Percentiles rank a stretch among this genome's conserved stretches.
phyloP scores from a whole-genome alignment of 2,888 invertebrate genomes.

The Aporophyla nigra region DNA sequence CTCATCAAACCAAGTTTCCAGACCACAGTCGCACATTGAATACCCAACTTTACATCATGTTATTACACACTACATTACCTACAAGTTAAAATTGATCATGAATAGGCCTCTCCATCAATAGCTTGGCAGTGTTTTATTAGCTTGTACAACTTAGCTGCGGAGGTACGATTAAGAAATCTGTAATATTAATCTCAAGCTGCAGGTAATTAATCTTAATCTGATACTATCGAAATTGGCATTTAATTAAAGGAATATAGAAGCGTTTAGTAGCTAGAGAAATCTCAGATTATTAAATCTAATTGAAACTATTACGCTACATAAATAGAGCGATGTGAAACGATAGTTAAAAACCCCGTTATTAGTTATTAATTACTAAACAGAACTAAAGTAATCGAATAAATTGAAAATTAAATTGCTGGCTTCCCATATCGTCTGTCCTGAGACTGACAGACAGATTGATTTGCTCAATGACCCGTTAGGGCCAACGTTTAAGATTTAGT shows the following conservation, averaged over 20 bases:
- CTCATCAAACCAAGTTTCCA: background rate
- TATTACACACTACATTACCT: conserved; percentile 12
- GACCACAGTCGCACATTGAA: background rate
- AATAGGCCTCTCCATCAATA: conserved; percentile 45
- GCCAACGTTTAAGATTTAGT: background rate
- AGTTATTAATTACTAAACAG: conserved; percentile 1
- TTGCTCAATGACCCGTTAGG: background rate
- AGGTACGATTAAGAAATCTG: conserved; percentile 36
- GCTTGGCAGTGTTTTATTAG: conserved; percentile 49
- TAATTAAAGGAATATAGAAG: conserved; percentile 36
- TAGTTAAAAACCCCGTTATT: background rate
- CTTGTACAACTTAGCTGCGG: background rate
- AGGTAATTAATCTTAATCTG: conserved; percentile 44
- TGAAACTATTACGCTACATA: conserved; percentile 16
- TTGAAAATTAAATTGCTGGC: background rate
- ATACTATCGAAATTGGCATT: conserved; percentile 45
- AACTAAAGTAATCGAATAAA: background rate
- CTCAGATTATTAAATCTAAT: conserved; percentile 29
- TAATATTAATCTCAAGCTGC: conserved; percentile 43
- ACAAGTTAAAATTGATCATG: conserved; percentile 27
- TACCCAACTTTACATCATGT: conserved; percentile 10
- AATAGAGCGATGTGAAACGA: background rate
- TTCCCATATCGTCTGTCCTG: too few species aligned
- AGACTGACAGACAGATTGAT: background rate
- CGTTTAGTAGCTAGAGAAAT: conserved; percentile 28